Base-by-base conservation (phyloP, 2,113 vertebrate species). In the Poecilia latipinna region DNA sequence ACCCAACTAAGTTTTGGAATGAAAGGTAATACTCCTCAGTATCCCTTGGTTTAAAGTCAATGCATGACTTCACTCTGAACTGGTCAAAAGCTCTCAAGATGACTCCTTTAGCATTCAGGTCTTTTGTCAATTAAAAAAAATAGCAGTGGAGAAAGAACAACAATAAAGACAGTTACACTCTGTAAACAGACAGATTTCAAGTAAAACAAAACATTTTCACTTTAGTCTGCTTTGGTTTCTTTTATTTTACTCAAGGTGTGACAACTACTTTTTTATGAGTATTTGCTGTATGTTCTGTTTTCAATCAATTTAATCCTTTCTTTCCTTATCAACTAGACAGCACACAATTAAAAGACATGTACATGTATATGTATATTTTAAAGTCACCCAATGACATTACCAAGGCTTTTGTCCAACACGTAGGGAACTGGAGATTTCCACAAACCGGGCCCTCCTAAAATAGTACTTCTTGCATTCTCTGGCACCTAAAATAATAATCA, bases 61-160 rank as follows among this genome's bases (percentile, higher is more conserved):
- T 96, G 86, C 96, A 97, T 0, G 95, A 93, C 92, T 97, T 97
- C 17, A 97, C 78, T 13, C 95, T 93, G 88, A 96, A 97, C 12
- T 92, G 95, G 61, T 97, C 96, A 79, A 96, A 93, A 1, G 96
- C 95, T 72, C 90, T 91, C 70, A 97, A 87, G 77, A 96, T 96
- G 69, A 96, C 69, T 57, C 95, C 96, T 90, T 95, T 97, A 8
- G 96, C 94, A 77, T 97, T 96, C 63, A 97, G 84, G 22, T 95
- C 97, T 97, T 61, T 22, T 26, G 0, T 79, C 39, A 62, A 65
- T 22, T 3, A 37, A 28, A 39, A 4, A 48, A 48, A 28, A 28
- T 48, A 17, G 44, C 15, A 48, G 44, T 48, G 13, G 13, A 48
- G 13, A 48, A 44, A 17, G 15, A 48, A 42, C 39, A 48, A 48